Evolutionary conservation across 2,113 vertebrate genomes (phyloP).

Genomic region (Onychostoma macrolepis): DNA sequence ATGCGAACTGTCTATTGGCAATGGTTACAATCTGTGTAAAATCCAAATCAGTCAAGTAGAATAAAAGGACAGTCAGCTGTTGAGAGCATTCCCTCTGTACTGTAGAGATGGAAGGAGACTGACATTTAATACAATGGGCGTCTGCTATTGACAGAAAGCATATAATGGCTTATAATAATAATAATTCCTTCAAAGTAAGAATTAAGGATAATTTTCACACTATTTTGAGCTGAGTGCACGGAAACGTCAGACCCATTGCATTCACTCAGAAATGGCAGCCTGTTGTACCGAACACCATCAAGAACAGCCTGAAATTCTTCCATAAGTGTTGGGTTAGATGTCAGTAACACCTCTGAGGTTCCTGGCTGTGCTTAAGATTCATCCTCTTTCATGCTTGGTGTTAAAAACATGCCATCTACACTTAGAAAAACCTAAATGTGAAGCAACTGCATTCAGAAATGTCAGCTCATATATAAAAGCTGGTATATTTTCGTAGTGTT

Average conservation of each 20-base stretch:
- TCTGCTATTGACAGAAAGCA: not conserved
- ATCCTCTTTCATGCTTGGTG: not conserved
- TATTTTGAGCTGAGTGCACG: not conserved
- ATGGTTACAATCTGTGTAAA: constrained; percentile 1
- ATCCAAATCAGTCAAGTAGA: constrained; percentile 23
- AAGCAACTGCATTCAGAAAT: not conserved
- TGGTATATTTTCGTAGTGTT: not conserved
- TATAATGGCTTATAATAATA: not conserved
- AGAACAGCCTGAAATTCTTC: not conserved
- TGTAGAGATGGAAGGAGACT: not conserved
- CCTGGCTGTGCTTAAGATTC: not conserved
- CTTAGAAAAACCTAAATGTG: not conserved
- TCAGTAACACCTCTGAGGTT: constrained; percentile 4
- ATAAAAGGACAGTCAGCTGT: not conserved
- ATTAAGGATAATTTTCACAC: not conserved
- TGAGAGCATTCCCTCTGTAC: not conserved
- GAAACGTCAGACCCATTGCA: not conserved
- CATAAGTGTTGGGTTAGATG: constrained; percentile 9
- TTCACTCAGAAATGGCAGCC: constrained; percentile 11
- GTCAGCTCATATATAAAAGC: not conserved
- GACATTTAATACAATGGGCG: not conserved
- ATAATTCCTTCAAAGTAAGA: constrained; percentile 2
- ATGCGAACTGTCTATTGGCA: not conserved
- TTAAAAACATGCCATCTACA: not conserved
- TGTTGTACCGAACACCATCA: not conserved